phyloP scores from a whole-genome alignment of 2,113 vertebrate species.

The Chamaetylas fuelleborni region DNA sequence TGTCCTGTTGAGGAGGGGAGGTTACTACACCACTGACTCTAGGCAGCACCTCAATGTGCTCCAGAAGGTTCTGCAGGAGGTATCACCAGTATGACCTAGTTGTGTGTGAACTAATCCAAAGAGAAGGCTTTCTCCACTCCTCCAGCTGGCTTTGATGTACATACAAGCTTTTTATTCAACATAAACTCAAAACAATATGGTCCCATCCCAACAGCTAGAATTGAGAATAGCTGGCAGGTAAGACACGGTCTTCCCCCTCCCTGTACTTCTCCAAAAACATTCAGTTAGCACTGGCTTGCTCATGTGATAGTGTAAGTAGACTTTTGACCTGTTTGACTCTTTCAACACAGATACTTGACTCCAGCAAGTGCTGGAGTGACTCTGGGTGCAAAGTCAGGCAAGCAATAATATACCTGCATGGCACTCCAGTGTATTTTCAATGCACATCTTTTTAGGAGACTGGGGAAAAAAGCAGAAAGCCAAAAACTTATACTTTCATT shows the following conservation, averaged over 20 bases:
- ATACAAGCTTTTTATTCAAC: background rate
- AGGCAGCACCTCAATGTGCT: background rate
- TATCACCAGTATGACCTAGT: background rate
- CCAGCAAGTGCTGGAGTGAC: background rate
- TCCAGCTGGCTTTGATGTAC: background rate
- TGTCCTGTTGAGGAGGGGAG: background rate
- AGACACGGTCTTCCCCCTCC: background rate
- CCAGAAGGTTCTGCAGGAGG: background rate
- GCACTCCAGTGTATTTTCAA: background rate
- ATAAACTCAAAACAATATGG: background rate
- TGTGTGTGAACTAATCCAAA: background rate
- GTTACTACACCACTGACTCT: background rate
- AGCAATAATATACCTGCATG: background rate
- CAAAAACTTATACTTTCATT: background rate
- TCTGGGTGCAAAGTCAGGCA: background rate
- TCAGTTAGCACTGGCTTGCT: background rate
- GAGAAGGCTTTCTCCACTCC: background rate
- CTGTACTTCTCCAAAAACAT: background rate
- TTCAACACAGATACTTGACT: background rate
- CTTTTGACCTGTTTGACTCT: background rate
- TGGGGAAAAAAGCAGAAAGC: background rate
- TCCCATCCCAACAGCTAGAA: background rate
- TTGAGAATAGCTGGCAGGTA: background rate
- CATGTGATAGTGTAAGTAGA: background rate
- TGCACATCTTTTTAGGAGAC: background rate